Conservation (phyloP, 1,140 invertebrate species). For the Aphis gossypii region DNA sequence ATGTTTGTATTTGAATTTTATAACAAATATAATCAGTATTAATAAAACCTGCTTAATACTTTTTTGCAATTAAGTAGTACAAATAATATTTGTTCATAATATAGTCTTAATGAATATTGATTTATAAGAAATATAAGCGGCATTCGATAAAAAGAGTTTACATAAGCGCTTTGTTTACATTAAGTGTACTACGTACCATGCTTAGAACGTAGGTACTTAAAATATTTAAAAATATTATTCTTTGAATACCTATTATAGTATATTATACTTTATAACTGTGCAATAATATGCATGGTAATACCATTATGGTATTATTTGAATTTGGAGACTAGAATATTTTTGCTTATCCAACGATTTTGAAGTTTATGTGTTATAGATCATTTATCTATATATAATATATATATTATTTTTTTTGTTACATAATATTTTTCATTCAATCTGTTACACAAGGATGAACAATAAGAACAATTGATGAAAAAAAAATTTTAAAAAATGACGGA, state of each 20-base stretch:
- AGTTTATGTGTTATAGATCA: too few relatives aligned
- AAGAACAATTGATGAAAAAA: too few relatives aligned
- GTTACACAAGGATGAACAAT: too few relatives aligned
- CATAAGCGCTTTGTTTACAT: background rate
- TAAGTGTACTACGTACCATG: background rate
- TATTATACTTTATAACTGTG: background rate
- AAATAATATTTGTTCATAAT: background rate
- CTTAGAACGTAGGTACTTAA: too few relatives aligned
- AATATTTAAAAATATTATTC: background rate
- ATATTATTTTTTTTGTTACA: too few relatives aligned
- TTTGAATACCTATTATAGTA: background rate
- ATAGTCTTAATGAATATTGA: background rate
- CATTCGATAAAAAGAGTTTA: background rate
- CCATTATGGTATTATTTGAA: too few relatives aligned
- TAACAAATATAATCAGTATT: background rate
- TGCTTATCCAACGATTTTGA: too few relatives aligned
- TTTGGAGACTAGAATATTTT: background rate
- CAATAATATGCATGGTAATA: too few relatives aligned
- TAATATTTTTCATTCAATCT: too few relatives aligned
- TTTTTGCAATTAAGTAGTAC: background rate
- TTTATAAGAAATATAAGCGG: background rate
- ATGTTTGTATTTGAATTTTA: background rate
- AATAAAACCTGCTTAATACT: background rate
- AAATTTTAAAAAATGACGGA: too few relatives aligned
- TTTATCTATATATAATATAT: too few relatives aligned